These are phyloP conservation scores for Patiria miniata DNA, from an alignment of 35 echinoderm and acorn worm genomes.

Conservation along the genomic window DNA sequence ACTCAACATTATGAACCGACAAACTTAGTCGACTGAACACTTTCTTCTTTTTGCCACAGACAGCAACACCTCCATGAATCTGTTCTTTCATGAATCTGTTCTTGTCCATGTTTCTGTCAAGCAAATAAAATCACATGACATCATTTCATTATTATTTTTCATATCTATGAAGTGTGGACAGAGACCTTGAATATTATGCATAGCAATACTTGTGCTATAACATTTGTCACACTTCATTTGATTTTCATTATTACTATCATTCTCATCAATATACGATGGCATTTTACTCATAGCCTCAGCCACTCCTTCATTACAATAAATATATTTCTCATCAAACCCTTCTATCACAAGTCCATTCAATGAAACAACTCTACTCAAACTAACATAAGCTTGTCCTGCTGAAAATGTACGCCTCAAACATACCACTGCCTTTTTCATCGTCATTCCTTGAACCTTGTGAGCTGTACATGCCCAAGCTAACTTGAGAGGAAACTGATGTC, in stretches of 20 bases:
- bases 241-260: background rate
- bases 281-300: background rate
- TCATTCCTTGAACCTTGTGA: too few species aligned
- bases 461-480: too few species aligned
- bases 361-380: too few species aligned
- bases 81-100: background rate
- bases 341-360: constrained; percentile 25
- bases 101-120: constrained; percentile 37
- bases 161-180: background rate
- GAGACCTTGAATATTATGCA: background rate
- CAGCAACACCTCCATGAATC: background rate
- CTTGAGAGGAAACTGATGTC: too few species aligned
- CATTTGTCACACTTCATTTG: too few species aligned
- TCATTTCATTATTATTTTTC: background rate
- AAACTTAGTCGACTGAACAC: background rate
- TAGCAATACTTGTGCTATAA: background rate
- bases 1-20: background rate
- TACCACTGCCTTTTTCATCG: background rate
- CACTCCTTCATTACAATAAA: background rate
- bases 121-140: background rate
- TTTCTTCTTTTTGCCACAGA: background rate
- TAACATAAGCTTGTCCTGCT: too few species aligned
- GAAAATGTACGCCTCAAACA: background rate
- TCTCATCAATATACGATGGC: background rate
- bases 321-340: too few species aligned